Conservation (phyloP, 1,140 invertebrate genomes). For the Doryteuthis pealeii region DNA sequence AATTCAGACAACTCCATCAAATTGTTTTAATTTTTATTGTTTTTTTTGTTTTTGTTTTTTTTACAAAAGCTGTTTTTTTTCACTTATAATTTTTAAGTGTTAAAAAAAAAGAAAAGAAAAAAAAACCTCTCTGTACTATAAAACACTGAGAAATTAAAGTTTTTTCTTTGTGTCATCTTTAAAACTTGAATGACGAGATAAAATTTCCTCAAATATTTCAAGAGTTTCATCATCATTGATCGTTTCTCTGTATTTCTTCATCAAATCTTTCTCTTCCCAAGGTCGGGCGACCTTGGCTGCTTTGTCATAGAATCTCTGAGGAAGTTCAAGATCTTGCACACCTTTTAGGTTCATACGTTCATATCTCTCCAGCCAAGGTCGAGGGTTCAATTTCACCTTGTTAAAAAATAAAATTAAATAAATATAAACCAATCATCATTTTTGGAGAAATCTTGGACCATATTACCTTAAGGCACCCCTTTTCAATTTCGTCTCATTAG, state of each 20-base stretch:
- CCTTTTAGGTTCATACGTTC: slow-evolving; percentile 80
- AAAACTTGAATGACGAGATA: neutral
- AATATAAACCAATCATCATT: too few species aligned
- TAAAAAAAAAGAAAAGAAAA: too few species aligned
- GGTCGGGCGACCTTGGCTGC: slow-evolving; percentile 66
- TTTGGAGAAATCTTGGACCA: too few species aligned
- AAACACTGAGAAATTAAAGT: too few species aligned
- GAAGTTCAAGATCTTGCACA: slow-evolving; percentile 61
- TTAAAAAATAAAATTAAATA: slow-evolving; percentile 24
- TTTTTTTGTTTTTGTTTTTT: too few species aligned
- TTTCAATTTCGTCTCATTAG: too few species aligned
- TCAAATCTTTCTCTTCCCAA: slow-evolving; percentile 90
- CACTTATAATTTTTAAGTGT: too few species aligned
- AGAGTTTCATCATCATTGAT: slow-evolving; percentile 85
- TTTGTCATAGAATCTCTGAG: slow-evolving; percentile 66
- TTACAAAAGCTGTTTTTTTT: too few species aligned
- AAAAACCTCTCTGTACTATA: too few species aligned
- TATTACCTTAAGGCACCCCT: too few species aligned
- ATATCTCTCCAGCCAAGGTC: slow-evolving; percentile 85
- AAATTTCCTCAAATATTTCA: slow-evolving; percentile 76
- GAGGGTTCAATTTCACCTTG: slow-evolving; percentile 78
- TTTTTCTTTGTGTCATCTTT: neutral
- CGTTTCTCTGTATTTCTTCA: slow-evolving; percentile 85
- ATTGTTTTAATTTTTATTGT: too few species aligned
- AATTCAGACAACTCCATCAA: too few species aligned